phyloP scores from a whole-genome alignment of 2,797 vertebrate species.

The Numenius phaeopus region DNA sequence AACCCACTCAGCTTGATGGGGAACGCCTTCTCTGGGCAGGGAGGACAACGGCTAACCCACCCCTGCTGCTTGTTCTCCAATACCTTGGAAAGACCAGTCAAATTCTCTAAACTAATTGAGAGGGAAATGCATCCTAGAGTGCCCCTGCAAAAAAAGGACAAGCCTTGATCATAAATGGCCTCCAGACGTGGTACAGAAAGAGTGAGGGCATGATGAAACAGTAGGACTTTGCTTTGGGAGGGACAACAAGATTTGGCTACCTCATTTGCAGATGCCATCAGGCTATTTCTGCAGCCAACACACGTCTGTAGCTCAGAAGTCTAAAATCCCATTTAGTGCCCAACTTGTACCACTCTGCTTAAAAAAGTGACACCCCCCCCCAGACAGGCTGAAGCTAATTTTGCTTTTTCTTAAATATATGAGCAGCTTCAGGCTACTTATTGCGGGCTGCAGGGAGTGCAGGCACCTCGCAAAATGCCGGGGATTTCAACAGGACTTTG shows the following conservation, averaged over 20 bases:
- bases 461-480: neutral
- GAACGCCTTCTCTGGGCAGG: neutral
- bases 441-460: neutral
- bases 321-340: neutral
- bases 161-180: neutral
- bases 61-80: neutral
- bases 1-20: neutral
- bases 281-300: neutral
- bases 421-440: neutral
- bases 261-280: neutral
- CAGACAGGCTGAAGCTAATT: neutral
- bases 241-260: neutral
- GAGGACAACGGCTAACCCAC: neutral
- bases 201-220: neutral
- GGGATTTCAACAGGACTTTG: neutral
- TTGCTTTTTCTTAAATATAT: neutral
- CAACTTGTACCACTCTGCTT: neutral
- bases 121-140: neutral
- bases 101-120: neutral
- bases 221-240: neutral
- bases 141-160: neutral
- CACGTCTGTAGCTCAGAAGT: neutral
- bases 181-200: neutral
- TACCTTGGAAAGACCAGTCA: neutral
- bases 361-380: neutral